Evolutionary conservation across 1,140 invertebrate genomes (phyloP).

Genomic region (Rhagoletis pomonella): DNA sequence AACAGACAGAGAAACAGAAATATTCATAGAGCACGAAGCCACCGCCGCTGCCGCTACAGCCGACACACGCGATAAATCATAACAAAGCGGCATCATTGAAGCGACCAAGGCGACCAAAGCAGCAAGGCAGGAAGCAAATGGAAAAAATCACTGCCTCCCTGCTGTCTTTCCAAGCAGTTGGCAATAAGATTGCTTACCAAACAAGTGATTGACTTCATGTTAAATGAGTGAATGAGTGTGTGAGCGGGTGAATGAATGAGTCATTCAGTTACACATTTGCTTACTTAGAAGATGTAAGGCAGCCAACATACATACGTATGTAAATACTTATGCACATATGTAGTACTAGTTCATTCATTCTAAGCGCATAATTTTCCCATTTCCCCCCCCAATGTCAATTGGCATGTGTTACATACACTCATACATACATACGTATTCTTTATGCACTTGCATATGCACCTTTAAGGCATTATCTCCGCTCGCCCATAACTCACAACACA

Average conservation of each 20-base stretch:
- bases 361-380: constrained; percentile 3
- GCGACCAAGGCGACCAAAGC: background rate
- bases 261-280: background rate
- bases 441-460: background rate
- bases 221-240: background rate
- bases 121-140: background rate
- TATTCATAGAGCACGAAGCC: background rate
- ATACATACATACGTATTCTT: background rate
- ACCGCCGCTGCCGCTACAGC: background rate
- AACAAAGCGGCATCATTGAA: constrained; percentile 48
- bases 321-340: no score
- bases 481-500: constrained; percentile 4
- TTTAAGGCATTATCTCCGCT: background rate
- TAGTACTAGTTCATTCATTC: background rate
- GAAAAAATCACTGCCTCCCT: background rate
- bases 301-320: no score
- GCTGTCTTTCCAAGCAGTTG: constrained; percentile 14
- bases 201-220: constrained; percentile 19
- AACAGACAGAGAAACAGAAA: background rate
- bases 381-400: background rate
- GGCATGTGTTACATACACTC: background rate
- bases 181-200: constrained; percentile 8
- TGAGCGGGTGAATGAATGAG: background rate
- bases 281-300: background rate
- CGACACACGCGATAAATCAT: constrained; percentile 36